Conservation (phyloP, 1,140 invertebrate species). For the Brachionus koreanus region DNA sequence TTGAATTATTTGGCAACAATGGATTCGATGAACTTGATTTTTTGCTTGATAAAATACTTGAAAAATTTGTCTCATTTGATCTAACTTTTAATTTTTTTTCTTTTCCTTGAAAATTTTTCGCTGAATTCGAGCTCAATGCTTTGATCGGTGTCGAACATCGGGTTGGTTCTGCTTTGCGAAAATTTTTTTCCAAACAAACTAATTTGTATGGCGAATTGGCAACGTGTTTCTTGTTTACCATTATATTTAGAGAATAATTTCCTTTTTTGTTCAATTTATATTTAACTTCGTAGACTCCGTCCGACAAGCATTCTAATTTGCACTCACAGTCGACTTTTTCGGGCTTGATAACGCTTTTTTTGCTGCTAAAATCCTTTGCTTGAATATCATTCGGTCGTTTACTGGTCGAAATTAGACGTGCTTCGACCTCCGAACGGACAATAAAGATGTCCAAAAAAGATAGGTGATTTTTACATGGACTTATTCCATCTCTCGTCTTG, state of each 20-base stretch:
- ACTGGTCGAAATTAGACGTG: not conserved
- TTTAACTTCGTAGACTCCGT: slow-evolving; percentile 24
- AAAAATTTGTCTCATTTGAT: not conserved
- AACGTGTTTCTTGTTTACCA: slow-evolving; percentile 21
- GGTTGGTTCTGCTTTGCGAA: not conserved
- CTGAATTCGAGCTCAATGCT: not conserved
- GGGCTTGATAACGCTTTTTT: not conserved
- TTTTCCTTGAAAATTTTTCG: not conserved
- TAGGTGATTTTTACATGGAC: not conserved
- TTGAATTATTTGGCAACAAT: not conserved
- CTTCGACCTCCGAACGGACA: not conserved
- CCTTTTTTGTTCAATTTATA: slow-evolving; percentile 43
- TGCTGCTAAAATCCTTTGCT: not conserved
- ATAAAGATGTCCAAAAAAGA: slow-evolving; percentile 26
- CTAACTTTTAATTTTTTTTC: not conserved
- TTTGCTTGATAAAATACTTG: not conserved
- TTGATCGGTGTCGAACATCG: not conserved
- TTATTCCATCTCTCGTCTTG: not conserved
- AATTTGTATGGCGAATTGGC: slow-evolving; percentile 39
- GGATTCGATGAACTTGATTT: not conserved
- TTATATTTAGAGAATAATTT: slow-evolving; percentile 21
- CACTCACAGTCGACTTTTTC: slow-evolving; percentile 24
- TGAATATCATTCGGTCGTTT: not conserved
- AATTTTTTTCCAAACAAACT: not conserved
- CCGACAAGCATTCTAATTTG: slow-evolving; percentile 21